Conservation (phyloP, 2,113 vertebrate genomes). For the cattle (Bos taurus) region ARS-UCD2.0 NC_037347.1:7558001-7558500, state of each 20-base stretch:
- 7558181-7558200: background rate
- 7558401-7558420: background rate
- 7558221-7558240: background rate
- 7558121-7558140: background rate
- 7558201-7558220: background rate
- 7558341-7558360: background rate
- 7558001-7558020: background rate
- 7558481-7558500: background rate
- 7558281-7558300: background rate
- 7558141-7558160: background rate
- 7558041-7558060: background rate
- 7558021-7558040: background rate
- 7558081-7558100: background rate
- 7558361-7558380: too few relatives aligned
- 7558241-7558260: background rate
- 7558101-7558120: background rate
- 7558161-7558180: background rate
- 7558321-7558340: background rate
- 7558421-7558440: background rate
- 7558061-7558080: background rate
- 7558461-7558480: background rate
- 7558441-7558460: background rate
- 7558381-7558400: background rate
- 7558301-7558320: background rate
- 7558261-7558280: background rate